Evolutionary conservation across 2,888 invertebrate species (phyloP), one percentile per base, ranked within the genome.

Genomic region (Ariolimax columbianus): DNA sequence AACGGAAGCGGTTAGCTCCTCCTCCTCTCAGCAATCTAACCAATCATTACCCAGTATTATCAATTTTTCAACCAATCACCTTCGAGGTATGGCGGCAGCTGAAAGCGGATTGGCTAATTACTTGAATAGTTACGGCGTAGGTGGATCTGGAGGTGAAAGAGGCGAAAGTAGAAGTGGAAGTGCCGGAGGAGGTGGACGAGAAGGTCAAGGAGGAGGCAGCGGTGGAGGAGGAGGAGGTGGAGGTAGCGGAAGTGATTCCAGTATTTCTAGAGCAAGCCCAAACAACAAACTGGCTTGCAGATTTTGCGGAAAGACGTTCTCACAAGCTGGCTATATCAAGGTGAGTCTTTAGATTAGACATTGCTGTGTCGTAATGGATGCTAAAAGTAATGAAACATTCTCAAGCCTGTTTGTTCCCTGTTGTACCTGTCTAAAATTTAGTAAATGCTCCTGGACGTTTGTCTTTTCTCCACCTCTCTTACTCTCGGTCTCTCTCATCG

Each of bases 281-380:
- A 88, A 88, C 51, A 89, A 90, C 73, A 90, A 91, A 79, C 90
- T 91, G 38, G 90, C 90, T 43, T 92, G 91, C 75, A 83, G 91
- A 43, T 92, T 90, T 84, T 91, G 92, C 87, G 91, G 91, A 14
- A 91, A 91, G 87, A 91, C 91, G 7, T 92, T 92, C 82, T 91
- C 92, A 36, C 92, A 92, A 86, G 91, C 92, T 40, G 92, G 92
- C 73, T 92, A 92, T 87, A 86, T 89, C 47, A 86, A 87, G 77
- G 84, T 84, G 14, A 70, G 84, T 23, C 38, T 55, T 33, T 47
- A 82, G 36, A 3, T 47, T 17, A 47, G 7, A n/a, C n/a, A n/a
- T n/a, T n/a, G n/a, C n/a, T n/a, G n/a, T n/a, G n/a, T n/a, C n/a
- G n/a, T n/a, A n/a, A n/a, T n/a, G n/a, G n/a, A n/a, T n/a, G n/a